phyloP scores from a whole-genome alignment of 2,113 vertebrate genomes.

The Gymnobelideus leadbeateri region DNA sequence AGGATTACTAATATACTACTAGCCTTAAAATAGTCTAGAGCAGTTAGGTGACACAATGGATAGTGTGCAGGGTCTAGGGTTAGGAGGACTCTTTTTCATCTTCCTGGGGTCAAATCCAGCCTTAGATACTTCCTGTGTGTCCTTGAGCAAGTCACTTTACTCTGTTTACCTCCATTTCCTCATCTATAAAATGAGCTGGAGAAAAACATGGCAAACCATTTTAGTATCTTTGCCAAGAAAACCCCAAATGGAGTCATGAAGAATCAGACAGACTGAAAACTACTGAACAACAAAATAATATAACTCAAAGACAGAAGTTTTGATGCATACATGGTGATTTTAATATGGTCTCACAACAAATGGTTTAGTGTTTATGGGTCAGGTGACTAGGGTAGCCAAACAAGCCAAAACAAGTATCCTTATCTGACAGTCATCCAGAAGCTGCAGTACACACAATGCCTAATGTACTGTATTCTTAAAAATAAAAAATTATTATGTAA shows the following conservation, averaged over 20 bases:
- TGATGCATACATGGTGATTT: not conserved
- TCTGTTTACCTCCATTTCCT: not conserved
- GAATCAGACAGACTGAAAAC: too few relatives aligned
- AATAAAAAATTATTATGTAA: not conserved
- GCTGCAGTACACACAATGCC: not conserved
- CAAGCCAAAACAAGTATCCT: not conserved
- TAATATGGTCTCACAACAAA: not conserved
- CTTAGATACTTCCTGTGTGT: not conserved
- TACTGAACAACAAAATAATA: too few relatives aligned
- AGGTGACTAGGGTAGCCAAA: not conserved
- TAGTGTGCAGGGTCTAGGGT: not conserved
- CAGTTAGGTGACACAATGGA: too few relatives aligned
- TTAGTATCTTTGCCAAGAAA: not conserved
- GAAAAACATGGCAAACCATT: not conserved
- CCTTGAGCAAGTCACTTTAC: not conserved
- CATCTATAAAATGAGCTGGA: not conserved
- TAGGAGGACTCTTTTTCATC: too few relatives aligned
- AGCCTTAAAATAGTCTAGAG: not conserved
- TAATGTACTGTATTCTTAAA: not conserved
- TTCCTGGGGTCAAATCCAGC: not conserved
- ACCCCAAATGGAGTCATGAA: not conserved
- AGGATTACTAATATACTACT: not conserved
- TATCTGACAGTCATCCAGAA: not conserved
- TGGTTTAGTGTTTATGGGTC: not conserved
- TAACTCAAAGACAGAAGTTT: not conserved